Evolutionary conservation across 2,888 invertebrate species (phyloP).

Genomic region (Drosophila paucipuncta): DNA sequence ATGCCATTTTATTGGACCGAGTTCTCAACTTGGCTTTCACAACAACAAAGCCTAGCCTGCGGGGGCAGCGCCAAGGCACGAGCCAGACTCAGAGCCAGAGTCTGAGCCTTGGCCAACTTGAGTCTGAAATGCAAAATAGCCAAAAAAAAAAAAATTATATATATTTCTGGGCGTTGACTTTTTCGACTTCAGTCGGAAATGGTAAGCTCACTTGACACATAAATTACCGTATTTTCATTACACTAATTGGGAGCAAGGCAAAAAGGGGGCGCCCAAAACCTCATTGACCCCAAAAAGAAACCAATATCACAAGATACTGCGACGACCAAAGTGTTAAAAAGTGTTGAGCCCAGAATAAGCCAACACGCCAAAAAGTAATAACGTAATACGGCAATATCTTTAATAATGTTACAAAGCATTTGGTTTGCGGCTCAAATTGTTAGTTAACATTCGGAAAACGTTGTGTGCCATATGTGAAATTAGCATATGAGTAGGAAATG

Average conservation of each 20-base stretch:
- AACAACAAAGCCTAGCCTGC: constrained; percentile 60
- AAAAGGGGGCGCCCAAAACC: constrained; percentile 30
- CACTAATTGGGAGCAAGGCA: constrained; percentile 45
- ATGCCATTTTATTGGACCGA: constrained; percentile 53
- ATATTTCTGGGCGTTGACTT: constrained; percentile 40
- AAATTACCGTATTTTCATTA: constrained; percentile 54
- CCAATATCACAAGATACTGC: neutral
- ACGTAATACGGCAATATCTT: constrained; percentile 32
- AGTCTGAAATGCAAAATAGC: constrained; percentile 61
- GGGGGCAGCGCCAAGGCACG: constrained; percentile 64
- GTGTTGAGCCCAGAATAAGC: constrained; percentile 18
- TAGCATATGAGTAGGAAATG: constrained; percentile 67
- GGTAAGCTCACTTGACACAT: constrained; percentile 56
- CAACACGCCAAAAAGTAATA: constrained; percentile 33
- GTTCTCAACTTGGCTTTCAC: constrained; percentile 64
- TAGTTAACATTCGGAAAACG: constrained; percentile 61
- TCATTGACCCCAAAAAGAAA: constrained; percentile 46
- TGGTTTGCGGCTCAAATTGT: constrained; percentile 28
- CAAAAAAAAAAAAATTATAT: constrained; percentile 15
- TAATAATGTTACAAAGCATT: constrained; percentile 27
- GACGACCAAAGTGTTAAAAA: neutral
- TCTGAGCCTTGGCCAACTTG: constrained; percentile 57
- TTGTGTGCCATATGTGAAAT: constrained; percentile 64
- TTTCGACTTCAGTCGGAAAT: constrained; percentile 7
- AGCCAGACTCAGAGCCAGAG: constrained; percentile 20